Conservation (phyloP, 2,888 invertebrate species). For the Petrophora chlorosata region DNA sequence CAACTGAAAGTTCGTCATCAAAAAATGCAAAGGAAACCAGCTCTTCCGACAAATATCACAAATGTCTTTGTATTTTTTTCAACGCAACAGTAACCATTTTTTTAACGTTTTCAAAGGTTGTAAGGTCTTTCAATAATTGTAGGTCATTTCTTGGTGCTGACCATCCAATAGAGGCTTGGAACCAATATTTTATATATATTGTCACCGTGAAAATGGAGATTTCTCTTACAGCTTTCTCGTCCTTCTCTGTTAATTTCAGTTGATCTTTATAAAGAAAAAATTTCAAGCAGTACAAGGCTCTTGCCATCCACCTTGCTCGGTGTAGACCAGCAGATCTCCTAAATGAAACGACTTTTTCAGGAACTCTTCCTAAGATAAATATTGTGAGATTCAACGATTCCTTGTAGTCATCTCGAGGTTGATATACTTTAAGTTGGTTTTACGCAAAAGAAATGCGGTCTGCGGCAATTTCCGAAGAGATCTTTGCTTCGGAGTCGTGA, state of each 20-base stretch:
- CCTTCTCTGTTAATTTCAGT: neutral
- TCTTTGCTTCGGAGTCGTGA: neutral
- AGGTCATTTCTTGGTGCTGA: neutral
- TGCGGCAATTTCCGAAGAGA: neutral
- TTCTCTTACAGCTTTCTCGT: neutral
- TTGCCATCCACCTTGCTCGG: neutral
- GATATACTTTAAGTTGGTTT: neutral
- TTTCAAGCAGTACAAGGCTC: neutral
- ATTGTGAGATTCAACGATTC: slow-evolving; percentile 12
- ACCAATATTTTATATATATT: neutral
- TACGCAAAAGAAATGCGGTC: neutral
- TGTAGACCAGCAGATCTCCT: neutral
- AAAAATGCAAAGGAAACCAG: slow-evolving; percentile 10
- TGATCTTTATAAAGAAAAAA: neutral
- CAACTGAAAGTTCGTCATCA: neutral
- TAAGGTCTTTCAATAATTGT: no score
- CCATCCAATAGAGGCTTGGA: neutral
- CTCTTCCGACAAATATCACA: slow-evolving; percentile 14
- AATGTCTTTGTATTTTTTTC: neutral
- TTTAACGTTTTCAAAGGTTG: neutral
- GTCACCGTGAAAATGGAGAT: neutral
- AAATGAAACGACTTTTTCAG: neutral
- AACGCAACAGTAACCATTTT: neutral
- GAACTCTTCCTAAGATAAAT: slow-evolving; percentile 1
- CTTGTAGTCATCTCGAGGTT: slow-evolving; percentile 14